Evolutionary conservation across 1,140 invertebrate genomes (phyloP), one percentile per base, ranked within the genome.

Genomic region (Pseudoatta argentina): DNA sequence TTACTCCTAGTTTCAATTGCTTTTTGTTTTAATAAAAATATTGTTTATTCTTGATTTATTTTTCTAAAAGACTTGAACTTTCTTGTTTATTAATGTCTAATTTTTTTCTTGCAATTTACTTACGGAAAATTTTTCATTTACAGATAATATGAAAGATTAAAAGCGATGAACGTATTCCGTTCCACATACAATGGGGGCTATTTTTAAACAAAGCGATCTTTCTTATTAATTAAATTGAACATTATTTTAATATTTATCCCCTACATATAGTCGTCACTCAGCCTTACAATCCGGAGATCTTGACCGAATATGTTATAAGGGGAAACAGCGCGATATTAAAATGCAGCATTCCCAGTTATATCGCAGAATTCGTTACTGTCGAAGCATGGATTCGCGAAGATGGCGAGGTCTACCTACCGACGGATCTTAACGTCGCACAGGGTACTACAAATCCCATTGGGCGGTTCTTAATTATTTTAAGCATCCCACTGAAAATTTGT

Each of bases 301-400:
- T 98, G 94, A 98, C 98, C 91, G 98, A 98, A 91, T 98, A 98
- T 95, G 97, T 98, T 57, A 98, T 98, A 92, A 95, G 97, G 85
- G 98, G 98, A 61, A 98, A 98, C 95, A 97, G 97, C 86, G 98
- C 98, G 67, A 97, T 98, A 78, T 97, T 98, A 95, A 98, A 98
- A 94, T 98, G 98, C 95, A 97, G 97, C 95, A 97, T 98, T 78
- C 98, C 98, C 24, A 97, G 97, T 93, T 98, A 98, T 95, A 98
- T 98, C 76, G 97, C 97, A 12, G 98, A 98, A 94, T 98, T 98
- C 93, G 98, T 98, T 77, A 96, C 95, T 78, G 97, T 98, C 44
- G 97, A 97, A 91, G 97, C 97, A 91, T 99, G 98, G 98, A 96
- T 96, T 71, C 96, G 97, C 92, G 97, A 97, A 89, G 96, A 97